Evolutionary conservation across 2,797 vertebrate species (phyloP).

Genomic region (Micrastur ruficollis): DNA sequence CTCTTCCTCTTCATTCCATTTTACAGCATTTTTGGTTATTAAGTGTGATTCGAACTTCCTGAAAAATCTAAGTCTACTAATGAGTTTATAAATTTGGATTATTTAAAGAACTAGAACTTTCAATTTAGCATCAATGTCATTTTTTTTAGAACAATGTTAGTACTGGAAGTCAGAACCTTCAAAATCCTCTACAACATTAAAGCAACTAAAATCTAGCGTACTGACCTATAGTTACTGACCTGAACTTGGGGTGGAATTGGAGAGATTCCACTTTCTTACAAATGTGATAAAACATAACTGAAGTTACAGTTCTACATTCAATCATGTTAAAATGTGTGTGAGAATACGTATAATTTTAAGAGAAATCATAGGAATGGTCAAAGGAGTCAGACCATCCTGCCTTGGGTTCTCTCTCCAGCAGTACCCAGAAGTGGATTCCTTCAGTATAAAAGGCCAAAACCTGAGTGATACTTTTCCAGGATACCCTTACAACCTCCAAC

Average conservation of each 20-base stretch:
- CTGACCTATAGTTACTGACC: not conserved
- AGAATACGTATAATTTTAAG: not conserved
- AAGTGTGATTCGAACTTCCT: not conserved
- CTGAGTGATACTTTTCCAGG: not conserved
- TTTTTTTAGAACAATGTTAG: not conserved
- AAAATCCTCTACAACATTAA: not conserved
- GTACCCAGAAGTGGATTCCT: not conserved
- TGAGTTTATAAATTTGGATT: not conserved
- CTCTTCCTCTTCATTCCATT: not conserved
- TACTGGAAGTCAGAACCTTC: not conserved
- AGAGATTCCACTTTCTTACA: not conserved
- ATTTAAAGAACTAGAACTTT: not conserved
- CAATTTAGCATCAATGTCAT: not conserved
- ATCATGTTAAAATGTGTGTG: not conserved
- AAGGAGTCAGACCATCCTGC: not conserved
- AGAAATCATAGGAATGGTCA: not conserved
- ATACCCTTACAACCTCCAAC: not conserved
- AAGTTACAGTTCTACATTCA: not conserved
- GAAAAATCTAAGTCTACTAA: not conserved
- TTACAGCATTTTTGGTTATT: not conserved
- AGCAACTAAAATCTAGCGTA: not conserved
- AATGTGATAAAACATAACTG: not conserved
- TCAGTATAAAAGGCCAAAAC: not conserved
- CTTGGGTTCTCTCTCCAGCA: not conserved
- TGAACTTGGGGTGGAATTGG: not conserved